Evolutionary conservation across 2,888 invertebrate genomes (phyloP).

Genomic region (Campoplex nolae): DNA sequence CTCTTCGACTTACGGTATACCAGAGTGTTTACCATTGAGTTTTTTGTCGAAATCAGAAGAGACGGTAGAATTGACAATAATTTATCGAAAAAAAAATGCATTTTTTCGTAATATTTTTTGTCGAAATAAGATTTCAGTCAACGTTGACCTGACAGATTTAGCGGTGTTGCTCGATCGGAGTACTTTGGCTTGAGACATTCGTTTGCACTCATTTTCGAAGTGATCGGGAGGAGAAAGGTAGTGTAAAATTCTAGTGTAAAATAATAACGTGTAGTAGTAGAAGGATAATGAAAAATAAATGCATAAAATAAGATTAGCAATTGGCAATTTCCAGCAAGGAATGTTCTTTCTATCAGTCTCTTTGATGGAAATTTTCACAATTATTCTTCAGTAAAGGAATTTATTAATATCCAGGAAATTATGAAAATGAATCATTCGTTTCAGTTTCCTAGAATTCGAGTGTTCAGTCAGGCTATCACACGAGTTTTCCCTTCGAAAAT

Average conservation of each 20-base stretch:
- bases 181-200: neutral
- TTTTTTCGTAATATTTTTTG: neutral
- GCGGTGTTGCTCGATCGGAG: neutral
- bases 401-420: neutral
- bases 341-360: neutral
- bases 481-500: neutral
- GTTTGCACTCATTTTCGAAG: neutral
- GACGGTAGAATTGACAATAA: neutral
- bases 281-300: neutral
- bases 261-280: neutral
- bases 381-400: neutral
- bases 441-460: neutral
- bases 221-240: neutral
- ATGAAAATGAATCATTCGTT: neutral
- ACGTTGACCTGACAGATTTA: neutral
- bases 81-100: neutral
- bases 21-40: neutral
- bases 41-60: neutral
- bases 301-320: neutral
- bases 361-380: neutral
- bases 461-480: neutral
- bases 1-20: neutral
- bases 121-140: neutral
- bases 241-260: neutral
- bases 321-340: neutral